These are phyloP conservation scores for Parotia lawesii DNA, from an alignment of 2,113 vertebrate species.

Conservation along the genomic window DNA sequence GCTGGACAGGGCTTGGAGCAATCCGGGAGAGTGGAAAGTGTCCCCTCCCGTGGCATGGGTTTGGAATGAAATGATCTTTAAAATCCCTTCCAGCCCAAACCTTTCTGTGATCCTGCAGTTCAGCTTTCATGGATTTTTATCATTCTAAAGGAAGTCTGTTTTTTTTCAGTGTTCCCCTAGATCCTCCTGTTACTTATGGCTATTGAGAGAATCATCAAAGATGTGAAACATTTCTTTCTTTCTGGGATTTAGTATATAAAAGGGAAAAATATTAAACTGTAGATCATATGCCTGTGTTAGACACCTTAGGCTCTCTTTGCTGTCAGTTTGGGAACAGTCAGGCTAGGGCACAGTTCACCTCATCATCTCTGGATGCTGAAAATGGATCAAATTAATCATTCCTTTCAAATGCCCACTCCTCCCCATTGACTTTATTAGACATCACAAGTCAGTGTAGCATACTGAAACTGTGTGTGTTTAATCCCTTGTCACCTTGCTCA, in stretches of 20 bases:
- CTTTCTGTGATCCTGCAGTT: too few species aligned
- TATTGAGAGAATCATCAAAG: neutral
- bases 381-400: neutral
- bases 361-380: neutral
- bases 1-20: neutral
- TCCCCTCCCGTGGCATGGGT: fast-evolving
- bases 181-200: neutral
- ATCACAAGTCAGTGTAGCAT: neutral
- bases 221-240: neutral
- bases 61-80: fast-evolving
- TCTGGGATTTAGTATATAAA: neutral
- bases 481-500: neutral
- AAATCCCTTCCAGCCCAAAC: neutral
- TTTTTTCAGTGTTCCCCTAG: neutral
- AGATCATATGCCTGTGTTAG: neutral
- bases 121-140: neutral
- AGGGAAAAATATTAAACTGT: neutral
- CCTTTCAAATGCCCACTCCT: neutral
- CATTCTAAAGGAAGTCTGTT: neutral
- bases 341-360: neutral
- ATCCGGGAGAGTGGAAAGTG: neutral
- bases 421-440: neutral
- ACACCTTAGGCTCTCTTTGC: neutral
- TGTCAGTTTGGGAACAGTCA: neutral
- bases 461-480: neutral